Conservation (phyloP, 2,113 vertebrate genomes). For the Acanthisitta chloris region DNA sequence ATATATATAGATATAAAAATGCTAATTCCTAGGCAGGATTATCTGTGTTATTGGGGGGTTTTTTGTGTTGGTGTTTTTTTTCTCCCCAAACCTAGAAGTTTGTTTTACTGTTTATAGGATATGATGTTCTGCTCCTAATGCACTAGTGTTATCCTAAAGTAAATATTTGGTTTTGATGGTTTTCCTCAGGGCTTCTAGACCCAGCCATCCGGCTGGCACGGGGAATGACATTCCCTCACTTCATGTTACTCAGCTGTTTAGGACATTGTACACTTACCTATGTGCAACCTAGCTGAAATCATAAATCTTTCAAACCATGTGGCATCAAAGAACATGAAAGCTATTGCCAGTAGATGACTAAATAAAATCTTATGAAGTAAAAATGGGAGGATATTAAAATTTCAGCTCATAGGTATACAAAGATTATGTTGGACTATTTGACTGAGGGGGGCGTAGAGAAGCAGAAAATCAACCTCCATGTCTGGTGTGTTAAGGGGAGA, state of each 20-base stretch:
- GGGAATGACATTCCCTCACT: neutral
- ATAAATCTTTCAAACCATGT: neutral
- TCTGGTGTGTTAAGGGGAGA: neutral
- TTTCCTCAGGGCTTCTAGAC: neutral
- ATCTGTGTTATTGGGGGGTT: neutral
- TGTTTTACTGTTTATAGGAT: neutral
- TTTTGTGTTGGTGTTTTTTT: neutral
- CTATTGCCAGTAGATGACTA: neutral
- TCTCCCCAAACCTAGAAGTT: neutral
- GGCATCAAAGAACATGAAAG: neutral
- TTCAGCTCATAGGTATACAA: neutral
- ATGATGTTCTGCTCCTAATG: neutral
- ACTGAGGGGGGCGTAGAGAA: neutral
- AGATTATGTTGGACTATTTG: neutral
- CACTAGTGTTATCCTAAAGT: neutral
- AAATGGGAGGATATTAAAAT: neutral
- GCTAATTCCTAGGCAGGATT: neutral
- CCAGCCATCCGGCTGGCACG: rapidly evolving
- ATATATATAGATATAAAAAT: neutral
- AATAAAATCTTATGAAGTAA: neutral
- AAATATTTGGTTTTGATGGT: neutral
- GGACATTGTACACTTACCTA: neutral
- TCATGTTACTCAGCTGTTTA: neutral
- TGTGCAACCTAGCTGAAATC: neutral
- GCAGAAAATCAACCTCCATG: neutral